These are phyloP conservation scores for Polyommatus iphigenia DNA, from an alignment of 2,888 invertebrate species.

Conservation along the genomic window DNA sequence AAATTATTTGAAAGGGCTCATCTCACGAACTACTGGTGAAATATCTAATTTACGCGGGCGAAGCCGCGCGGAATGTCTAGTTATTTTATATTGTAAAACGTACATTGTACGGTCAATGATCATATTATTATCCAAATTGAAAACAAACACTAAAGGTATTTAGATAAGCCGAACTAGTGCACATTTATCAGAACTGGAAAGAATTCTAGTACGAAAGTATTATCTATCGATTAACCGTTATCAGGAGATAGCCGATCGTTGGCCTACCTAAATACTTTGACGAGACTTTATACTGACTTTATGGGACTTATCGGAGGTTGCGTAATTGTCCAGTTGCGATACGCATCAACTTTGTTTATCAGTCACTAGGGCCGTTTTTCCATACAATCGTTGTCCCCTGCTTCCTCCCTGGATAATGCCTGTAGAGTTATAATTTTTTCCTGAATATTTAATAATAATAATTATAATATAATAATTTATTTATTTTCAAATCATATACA, in stretches of 20 bases:
- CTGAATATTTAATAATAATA: too few species aligned
- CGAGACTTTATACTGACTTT: neutral
- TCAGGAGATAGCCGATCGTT: slow-evolving; percentile 55
- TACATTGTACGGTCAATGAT: neutral
- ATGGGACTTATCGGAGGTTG: neutral
- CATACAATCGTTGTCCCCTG: too few species aligned
- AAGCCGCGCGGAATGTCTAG: too few species aligned
- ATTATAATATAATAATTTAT: too few species aligned
- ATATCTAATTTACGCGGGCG: too few species aligned
- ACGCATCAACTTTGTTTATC: neutral
- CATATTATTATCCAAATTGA: neutral
- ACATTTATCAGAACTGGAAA: slow-evolving; percentile 4
- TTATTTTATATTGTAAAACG: too few species aligned
- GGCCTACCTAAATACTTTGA: slow-evolving; percentile 42
- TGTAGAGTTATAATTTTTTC: too few species aligned
- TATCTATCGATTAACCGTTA: slow-evolving; percentile 52
- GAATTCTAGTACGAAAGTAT: slow-evolving; percentile 37
- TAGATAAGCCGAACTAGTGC: neutral
- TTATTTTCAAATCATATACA: too few species aligned
- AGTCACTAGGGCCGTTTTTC: neutral
- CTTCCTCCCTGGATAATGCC: too few species aligned
- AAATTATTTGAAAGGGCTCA: too few species aligned
- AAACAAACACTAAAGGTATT: neutral
- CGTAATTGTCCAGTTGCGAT: neutral
- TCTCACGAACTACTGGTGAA: too few species aligned